Conservation (phyloP, 2,797 vertebrate species). For the Gobio occitaniae region DNA sequence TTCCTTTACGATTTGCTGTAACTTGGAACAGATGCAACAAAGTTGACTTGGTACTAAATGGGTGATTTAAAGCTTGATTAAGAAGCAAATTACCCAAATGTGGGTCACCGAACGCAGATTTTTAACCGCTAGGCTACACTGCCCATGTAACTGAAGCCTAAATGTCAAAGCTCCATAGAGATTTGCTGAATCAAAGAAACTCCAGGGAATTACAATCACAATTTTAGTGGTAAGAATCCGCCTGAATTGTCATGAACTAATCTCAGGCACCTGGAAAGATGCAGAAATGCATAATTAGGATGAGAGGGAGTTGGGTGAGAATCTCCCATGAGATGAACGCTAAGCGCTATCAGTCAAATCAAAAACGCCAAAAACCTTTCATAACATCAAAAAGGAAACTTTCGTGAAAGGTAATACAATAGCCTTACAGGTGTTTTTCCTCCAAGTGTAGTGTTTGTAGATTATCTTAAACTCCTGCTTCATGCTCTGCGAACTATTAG, state of each 20-base stretch:
- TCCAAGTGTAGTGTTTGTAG: neutral
- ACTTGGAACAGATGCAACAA: constrained; percentile 17
- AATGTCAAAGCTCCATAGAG: constrained; percentile 10
- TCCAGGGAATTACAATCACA: constrained; percentile 50
- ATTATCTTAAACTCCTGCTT: neutral
- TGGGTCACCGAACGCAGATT: neutral
- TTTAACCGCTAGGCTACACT: constrained; percentile 4
- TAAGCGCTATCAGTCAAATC: constrained; percentile 3
- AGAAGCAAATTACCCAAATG: neutral
- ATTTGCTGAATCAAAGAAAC: constrained; percentile 39
- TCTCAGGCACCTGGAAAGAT: constrained; percentile 49
- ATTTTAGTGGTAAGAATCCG: constrained; percentile 15
- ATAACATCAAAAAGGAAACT: constrained; percentile 3
- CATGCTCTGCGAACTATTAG: constrained; percentile 1
- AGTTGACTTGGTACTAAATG: neutral
- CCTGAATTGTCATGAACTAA: constrained; percentile 38
- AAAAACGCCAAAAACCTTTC: neutral
- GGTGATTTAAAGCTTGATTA: neutral
- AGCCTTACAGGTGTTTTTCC: neutral
- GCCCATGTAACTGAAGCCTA: neutral
- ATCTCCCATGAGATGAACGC: neutral
- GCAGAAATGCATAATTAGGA: constrained; percentile 25
- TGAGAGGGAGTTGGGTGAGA: neutral
- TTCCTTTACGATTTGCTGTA: neutral
- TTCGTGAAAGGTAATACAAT: neutral